These are phyloP conservation scores for Nycteola revayana DNA, from an alignment of 2,888 invertebrate genomes.

Conservation along the genomic window DNA sequence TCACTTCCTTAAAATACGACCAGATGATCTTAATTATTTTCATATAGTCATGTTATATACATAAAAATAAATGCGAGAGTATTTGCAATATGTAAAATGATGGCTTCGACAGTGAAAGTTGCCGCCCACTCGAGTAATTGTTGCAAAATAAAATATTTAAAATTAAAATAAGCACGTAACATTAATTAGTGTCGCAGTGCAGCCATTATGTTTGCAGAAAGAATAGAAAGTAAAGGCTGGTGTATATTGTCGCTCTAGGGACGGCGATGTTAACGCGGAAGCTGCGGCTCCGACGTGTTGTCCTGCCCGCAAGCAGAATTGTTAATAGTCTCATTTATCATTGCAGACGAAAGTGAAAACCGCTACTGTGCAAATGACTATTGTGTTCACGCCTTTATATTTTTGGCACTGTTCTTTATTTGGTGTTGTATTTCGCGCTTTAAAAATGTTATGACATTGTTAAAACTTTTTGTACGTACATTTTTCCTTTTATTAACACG, in stretches of 20 bases:
- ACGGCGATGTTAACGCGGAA: conserved; percentile 55
- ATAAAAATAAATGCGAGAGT: no score
- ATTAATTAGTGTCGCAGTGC: conserved; percentile 44
- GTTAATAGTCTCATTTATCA: conserved; percentile 64
- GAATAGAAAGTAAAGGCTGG: conserved; percentile 51
- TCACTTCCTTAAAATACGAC: conserved; percentile 16
- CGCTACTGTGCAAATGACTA: conserved; percentile 44
- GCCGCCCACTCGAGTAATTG: conserved; percentile 40
- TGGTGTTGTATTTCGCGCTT: no score
- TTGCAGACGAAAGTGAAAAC: conserved; percentile 68
- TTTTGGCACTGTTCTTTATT: no score
- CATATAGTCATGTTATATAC: no score
- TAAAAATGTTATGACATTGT: no score
- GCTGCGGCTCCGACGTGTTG: conserved; percentile 55
- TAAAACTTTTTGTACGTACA: no score
- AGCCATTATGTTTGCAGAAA: conserved; percentile 34
- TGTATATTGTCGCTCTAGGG: conserved; percentile 46
- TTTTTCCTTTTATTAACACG: no score
- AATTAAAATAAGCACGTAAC: conserved; percentile 47
- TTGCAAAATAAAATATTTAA: conserved; percentile 37
- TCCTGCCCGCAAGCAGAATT: conserved; percentile 64
- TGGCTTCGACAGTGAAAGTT: conserved; percentile 42
- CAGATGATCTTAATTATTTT: no score
- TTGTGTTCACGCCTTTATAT: conserved; percentile 39
- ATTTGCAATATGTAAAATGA: no score